Conservation (phyloP, 2,888 invertebrate species). For the Epistrophe eligans region DNA sequence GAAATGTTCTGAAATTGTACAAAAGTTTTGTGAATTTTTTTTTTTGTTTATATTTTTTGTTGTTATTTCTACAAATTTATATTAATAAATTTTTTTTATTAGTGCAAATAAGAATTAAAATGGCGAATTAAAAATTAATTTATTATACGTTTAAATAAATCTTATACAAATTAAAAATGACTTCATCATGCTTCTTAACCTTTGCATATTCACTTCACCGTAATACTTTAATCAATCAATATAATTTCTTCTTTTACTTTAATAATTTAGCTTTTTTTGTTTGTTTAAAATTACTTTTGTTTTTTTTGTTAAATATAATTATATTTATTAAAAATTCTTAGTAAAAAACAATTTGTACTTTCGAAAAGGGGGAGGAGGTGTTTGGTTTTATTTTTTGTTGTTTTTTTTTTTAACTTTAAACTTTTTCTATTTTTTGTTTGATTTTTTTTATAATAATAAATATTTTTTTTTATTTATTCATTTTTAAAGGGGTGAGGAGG, state of each 20-base stretch:
- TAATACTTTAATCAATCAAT: slow-evolving; percentile 59
- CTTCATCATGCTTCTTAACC: slow-evolving; percentile 53
- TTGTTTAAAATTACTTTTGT: slow-evolving; percentile 45
- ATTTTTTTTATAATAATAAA: slow-evolving; percentile 77
- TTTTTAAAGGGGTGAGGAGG: slow-evolving; percentile 80
- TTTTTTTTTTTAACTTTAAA: slow-evolving; percentile 75
- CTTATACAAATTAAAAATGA: slow-evolving; percentile 41
- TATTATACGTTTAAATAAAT: not conserved
- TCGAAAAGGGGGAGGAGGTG: slow-evolving; percentile 84
- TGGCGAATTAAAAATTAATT: slow-evolving; percentile 25
- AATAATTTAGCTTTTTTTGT: slow-evolving; percentile 58
- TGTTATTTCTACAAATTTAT: slow-evolving; percentile 32
- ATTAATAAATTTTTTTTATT: slow-evolving; percentile 39
- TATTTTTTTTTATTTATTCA: slow-evolving; percentile 62
- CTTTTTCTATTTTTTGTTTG: slow-evolving; percentile 75
- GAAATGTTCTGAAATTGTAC: slow-evolving; percentile 76
- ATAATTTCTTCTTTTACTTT: slow-evolving; percentile 55
- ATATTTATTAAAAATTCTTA: slow-evolving; percentile 79
- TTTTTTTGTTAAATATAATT: slow-evolving; percentile 74
- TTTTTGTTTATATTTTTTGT: slow-evolving; percentile 22
- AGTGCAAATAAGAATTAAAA: slow-evolving; percentile 53
- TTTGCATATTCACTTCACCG: slow-evolving; percentile 38
- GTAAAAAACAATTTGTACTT: slow-evolving; percentile 84
- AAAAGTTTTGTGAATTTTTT: slow-evolving; percentile 58
- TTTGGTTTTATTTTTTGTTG: slow-evolving; percentile 78